Evolutionary conservation across 2,888 invertebrate species (phyloP).

Genomic region (Philaethria dido): DNA sequence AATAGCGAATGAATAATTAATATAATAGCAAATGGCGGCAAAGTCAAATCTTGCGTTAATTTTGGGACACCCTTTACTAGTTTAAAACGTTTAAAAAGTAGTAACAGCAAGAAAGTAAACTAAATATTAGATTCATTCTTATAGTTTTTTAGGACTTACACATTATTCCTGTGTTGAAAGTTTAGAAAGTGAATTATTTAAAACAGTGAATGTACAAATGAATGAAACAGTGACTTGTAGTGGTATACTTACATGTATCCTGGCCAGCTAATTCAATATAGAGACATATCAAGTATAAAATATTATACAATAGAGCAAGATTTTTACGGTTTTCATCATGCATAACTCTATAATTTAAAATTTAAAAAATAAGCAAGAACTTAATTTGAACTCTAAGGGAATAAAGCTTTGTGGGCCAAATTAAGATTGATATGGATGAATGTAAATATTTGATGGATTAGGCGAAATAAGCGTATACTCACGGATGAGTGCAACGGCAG

Average conservation of each 20-base stretch:
- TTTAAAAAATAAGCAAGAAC: slow-evolving; percentile 69
- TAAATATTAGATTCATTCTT: slow-evolving; percentile 8
- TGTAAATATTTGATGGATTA: slow-evolving; percentile 38
- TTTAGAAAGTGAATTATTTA: slow-evolving; percentile 4
- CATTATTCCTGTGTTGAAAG: slow-evolving; percentile 16
- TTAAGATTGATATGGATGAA: slow-evolving; percentile 38
- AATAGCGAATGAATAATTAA: too few relatives aligned
- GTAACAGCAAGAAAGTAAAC: too few relatives aligned
- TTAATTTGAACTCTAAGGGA: slow-evolving; percentile 70
- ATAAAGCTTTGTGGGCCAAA: slow-evolving; percentile 66
- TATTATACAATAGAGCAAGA: slow-evolving; percentile 36
- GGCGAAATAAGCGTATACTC: slow-evolving; percentile 57
- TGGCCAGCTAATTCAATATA: slow-evolving; percentile 45
- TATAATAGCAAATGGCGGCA: too few relatives aligned
- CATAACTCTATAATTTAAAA: slow-evolving; percentile 53
- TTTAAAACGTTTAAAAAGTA: slow-evolving; percentile 4
- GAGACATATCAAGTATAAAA: slow-evolving; percentile 37
- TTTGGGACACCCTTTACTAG: too few relatives aligned
- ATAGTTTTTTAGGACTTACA: slow-evolving; percentile 27
- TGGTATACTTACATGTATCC: slow-evolving; percentile 48
- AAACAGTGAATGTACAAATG: slow-evolving; percentile 33
- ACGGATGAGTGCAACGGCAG: slow-evolving; percentile 69
- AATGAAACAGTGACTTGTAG: slow-evolving; percentile 31
- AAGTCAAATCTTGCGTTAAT: too few relatives aligned
- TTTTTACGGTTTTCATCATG: slow-evolving; percentile 51